Evolutionary conservation across 2,113 vertebrate genomes (phyloP).

Genomic region (Macrotis lagotis): DNA sequence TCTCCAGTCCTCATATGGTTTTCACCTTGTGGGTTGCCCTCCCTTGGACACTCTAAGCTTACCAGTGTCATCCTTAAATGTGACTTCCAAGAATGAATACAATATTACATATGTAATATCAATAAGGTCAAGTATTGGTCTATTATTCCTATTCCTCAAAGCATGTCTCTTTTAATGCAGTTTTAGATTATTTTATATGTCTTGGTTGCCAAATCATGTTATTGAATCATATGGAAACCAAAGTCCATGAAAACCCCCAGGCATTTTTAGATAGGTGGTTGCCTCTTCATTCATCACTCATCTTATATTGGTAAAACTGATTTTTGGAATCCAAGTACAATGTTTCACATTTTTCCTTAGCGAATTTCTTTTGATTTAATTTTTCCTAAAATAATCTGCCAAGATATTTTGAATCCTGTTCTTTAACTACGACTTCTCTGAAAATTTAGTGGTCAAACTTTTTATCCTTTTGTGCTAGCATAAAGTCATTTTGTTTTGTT

Average conservation of each 20-base stretch:
- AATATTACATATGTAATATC: not conserved
- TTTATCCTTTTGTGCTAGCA: conserved; percentile 45
- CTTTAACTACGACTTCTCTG: too few relatives aligned
- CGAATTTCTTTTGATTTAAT: not conserved
- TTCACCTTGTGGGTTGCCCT: not conserved
- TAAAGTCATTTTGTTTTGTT: conserved; percentile 37
- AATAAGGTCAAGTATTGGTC: not conserved
- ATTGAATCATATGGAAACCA: not conserved
- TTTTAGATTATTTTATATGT: not conserved
- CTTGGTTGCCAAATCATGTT: not conserved
- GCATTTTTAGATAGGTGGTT: not conserved
- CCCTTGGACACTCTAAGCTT: not conserved
- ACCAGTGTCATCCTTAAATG: not conserved
- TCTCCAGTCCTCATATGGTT: not conserved
- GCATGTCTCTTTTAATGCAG: not conserved
- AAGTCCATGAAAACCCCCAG: not conserved
- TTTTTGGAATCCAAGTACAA: not conserved
- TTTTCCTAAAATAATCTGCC: not conserved
- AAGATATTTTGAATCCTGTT: not conserved
- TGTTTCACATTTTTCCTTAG: not conserved
- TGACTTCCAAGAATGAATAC: not conserved
- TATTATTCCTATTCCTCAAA: not conserved
- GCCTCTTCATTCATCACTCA: not conserved
- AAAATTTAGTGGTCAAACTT: conserved; percentile 15
- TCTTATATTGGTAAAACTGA: not conserved